Evolutionary conservation across 1,140 invertebrate genomes (phyloP), one percentile per base, ranked within the genome.

Genomic region (Aphelinus certus): DNA sequence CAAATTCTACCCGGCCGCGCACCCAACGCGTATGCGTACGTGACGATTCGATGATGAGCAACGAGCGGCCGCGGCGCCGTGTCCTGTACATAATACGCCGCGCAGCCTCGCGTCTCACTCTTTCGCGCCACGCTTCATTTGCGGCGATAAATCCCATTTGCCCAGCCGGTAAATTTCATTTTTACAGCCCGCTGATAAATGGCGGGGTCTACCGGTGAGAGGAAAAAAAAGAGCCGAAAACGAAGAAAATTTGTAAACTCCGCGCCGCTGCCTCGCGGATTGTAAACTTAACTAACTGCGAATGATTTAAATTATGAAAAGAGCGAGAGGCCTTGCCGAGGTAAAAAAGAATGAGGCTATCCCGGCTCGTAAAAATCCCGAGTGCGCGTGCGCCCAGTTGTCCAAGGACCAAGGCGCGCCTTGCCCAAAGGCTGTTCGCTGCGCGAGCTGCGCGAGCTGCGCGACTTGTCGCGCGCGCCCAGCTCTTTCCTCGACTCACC

Each of bases 281-380:
- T 72, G 53, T 72, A 47, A 72, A 64, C 43, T 65, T 64, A 71
- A 64, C 43, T 57, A 64, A 64, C 46, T 46, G 53, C 61, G 43
- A 64, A 64, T 72, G 70, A 72, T 72, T 72, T 72, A 72, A 72
- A 64, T 64, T 61, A 72, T 48, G n/a, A 72, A 72, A 72, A 62
- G 45, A 45, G 26, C 26, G 26, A 26, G 61, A 55, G 70, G 56
- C 53, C 70, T 71, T 57, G 61, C 64, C 64, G 48, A 26, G 26
- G 26, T 26, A 26, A 26, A 26, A 71, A 56, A 61, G 64, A 71
- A 71, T 57, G 61, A 71, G 70, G 70, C 61, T 71, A 64, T 64
- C 53, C 60, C 46, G 49, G 46, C 70, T 72, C 70, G 5, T 70
- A 72, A 72, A 65, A 72, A 64, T 72, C 62, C 70, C 26, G 26